These are phyloP conservation scores for Autographa gamma DNA, from an alignment of 2,888 invertebrate genomes.

Conservation along the genomic window DNA sequence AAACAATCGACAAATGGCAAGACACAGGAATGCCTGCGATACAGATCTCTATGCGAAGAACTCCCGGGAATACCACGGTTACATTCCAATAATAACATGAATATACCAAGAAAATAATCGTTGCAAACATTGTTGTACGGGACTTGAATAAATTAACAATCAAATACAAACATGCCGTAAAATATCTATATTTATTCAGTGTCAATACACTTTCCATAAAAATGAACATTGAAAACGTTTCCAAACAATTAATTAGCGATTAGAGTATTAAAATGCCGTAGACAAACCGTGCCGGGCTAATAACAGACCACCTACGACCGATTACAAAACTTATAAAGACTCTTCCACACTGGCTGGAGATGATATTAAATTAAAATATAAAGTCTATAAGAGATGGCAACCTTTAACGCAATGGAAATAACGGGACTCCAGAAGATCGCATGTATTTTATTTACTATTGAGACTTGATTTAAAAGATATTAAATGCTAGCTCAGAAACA, in stretches of 20 bases:
- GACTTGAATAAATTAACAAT: constrained; percentile 57
- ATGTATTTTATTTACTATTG: not conserved
- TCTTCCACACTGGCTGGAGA: not conserved
- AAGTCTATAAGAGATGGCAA: not conserved
- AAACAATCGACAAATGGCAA: constrained; percentile 45
- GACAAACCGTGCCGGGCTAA: constrained; percentile 73
- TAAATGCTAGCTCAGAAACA: not conserved
- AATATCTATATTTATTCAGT: constrained; percentile 55
- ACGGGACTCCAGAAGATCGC: not conserved
- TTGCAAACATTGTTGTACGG: constrained; percentile 38
- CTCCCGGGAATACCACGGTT: constrained; percentile 30
- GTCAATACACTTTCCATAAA: constrained; percentile 59
- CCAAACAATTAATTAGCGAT: constrained; percentile 68
- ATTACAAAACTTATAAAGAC: constrained; percentile 77
- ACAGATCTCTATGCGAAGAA: constrained; percentile 50
- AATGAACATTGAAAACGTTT: constrained; percentile 54
- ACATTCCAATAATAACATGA: constrained; percentile 41
- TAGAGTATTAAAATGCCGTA: constrained; percentile 77
- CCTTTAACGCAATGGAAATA: not conserved
- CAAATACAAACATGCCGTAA: constrained; percentile 47
- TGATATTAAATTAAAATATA: not conserved
- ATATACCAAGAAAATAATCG: constrained; percentile 22
- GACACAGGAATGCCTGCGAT: constrained; percentile 34
- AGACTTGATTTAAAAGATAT: not conserved
- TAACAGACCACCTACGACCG: constrained; percentile 81